These are phyloP conservation scores for Gerris buenoi DNA, from an alignment of 1,140 invertebrate genomes.

Conservation along the genomic window DNA sequence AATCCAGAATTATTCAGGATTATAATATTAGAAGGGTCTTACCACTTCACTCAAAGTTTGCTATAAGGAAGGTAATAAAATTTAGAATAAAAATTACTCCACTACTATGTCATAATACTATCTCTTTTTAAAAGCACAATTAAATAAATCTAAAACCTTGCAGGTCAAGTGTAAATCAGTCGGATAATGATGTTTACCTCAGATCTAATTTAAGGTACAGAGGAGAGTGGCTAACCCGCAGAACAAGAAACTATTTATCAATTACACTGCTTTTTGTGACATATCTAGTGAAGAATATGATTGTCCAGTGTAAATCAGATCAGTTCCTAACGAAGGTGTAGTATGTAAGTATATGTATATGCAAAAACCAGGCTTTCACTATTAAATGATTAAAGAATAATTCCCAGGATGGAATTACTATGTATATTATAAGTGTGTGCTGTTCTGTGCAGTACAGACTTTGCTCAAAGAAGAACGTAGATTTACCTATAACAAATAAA, in stretches of 20 bases:
- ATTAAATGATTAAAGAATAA: not conserved
- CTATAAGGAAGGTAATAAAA: too few species aligned
- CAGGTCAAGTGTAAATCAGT: too few species aligned
- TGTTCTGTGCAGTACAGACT: not conserved
- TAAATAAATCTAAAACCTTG: too few species aligned
- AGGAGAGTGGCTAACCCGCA: not conserved
- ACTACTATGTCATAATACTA: too few species aligned
- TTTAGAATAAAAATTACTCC: too few species aligned
- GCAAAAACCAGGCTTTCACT: not conserved
- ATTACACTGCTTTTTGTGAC: not conserved
- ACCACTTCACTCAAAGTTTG: too few species aligned
- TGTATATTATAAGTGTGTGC: not conserved
- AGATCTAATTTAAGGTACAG: not conserved
- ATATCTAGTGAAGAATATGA: not conserved
- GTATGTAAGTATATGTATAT: not conserved
- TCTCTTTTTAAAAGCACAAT: too few species aligned
- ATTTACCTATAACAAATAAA: not conserved
- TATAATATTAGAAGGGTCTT: too few species aligned
- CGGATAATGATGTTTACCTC: too few species aligned
- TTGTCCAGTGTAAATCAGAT: not conserved
- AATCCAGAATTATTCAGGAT: too few species aligned
- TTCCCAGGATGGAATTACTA: not conserved
- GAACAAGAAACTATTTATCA: not conserved
- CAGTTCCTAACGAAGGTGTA: not conserved
- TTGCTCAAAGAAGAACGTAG: not conserved